Evolutionary conservation across 2,797 vertebrate genomes (phyloP).

Genomic region (Enteromius radiatus): DNA sequence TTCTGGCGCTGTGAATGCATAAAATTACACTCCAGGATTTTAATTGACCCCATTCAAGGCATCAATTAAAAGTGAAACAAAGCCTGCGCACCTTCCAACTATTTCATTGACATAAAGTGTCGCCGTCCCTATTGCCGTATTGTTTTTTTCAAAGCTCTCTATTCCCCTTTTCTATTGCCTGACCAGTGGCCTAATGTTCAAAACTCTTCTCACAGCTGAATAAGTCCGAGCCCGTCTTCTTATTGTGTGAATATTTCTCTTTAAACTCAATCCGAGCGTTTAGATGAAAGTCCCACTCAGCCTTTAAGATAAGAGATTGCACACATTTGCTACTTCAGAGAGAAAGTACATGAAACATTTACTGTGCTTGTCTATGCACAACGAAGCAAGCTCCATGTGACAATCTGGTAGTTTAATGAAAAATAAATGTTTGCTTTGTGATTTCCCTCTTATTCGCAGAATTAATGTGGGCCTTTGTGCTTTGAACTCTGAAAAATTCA

Average conservation of each 20-base stretch:
- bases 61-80: conserved; percentile 69
- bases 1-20: conserved; percentile 72
- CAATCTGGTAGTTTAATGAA: conserved; percentile 66
- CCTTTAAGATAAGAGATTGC: conserved; percentile 61
- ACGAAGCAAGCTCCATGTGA: conserved; percentile 58
- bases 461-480: neutral
- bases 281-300: conserved; percentile 36
- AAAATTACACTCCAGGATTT: conserved; percentile 77
- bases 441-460: conserved; percentile 1
- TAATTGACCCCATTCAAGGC: conserved; percentile 86
- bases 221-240: conserved; percentile 49
- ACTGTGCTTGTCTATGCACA: conserved; percentile 63
- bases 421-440: conserved; percentile 70
- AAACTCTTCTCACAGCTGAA: conserved; percentile 39
- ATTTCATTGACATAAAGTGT: conserved; percentile 68
- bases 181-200: conserved; percentile 48
- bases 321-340: conserved; percentile 62
- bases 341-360: conserved; percentile 64
- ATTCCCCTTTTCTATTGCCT: too few relatives aligned
- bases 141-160: too few relatives aligned
- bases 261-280: conserved; percentile 37
- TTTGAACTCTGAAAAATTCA: neutral
- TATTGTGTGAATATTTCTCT: conserved; percentile 44
- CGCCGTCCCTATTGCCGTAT: conserved; percentile 65
- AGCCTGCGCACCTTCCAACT: conserved; percentile 73